Evolutionary conservation across 2,797 vertebrate genomes (phyloP), one percentile per base, ranked within the genome.

Genomic region (Cyprinella venusta): DNA sequence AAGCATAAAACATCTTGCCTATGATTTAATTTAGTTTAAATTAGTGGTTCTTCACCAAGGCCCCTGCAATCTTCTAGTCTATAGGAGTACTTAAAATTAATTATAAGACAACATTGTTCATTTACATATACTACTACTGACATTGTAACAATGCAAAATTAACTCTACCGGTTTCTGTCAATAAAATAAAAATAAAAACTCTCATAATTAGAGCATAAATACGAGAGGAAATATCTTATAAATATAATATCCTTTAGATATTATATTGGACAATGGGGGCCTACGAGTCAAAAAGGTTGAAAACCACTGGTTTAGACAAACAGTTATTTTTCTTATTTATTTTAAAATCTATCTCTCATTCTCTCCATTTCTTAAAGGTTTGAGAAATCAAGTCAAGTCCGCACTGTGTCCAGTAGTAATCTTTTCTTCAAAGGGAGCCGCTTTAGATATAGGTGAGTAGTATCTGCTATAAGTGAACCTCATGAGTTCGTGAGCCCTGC

Each of bases 361-460:
- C 85, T 88, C 42, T 50, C 36, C 87, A 88, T 70, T 74, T 78
- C 38, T 45, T 24, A 52, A 89, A 99, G 98, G 94, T 89, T 99
- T 93, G 98, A 99, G 91, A 99, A 99, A 91, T 99, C 98, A 0
- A 99, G 98, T 92, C 97, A 99, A 92, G 98, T 99, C 64, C 94
- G 98, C 86, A 99, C 98, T 0, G 97, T 99, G 87, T 99, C 98
- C 89, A 99, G 98, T 94, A 98, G 98, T 92, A 99, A 99, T 89
- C 93, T 99, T 64, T 99, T 99, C 94, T 99, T 99, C 90, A 99
- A 99, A 93, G 98, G 98, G 3, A 99, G 98, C 90, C 96, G 98
- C 79, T 99, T 98, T 90, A 95, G 98, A 92, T 99, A 98, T 96
- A 99, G 97, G 98, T 98, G 13, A 64, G 36, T 26, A 15, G 19